Evolutionary conservation across 2,113 vertebrate species (phyloP).

Genomic region (Eulemur macaco): DNA sequence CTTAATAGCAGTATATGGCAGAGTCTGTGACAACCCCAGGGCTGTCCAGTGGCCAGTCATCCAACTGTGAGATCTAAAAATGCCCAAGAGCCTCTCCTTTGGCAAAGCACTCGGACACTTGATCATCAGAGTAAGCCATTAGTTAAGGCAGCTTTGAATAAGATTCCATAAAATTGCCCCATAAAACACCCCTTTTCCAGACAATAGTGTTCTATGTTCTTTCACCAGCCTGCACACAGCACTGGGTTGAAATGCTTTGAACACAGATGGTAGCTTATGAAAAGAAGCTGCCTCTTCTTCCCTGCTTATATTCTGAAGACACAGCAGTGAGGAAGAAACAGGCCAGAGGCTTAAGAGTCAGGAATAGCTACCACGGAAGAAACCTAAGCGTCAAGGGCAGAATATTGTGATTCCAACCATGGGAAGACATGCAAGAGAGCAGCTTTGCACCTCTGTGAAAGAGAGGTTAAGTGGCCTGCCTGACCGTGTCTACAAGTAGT

Average conservation of each 20-base stretch:
- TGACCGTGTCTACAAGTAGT: not conserved
- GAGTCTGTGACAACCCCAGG: not conserved
- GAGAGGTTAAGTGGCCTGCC: not conserved
- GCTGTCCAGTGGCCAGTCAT: not conserved
- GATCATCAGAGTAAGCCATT: not conserved
- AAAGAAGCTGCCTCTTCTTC: not conserved
- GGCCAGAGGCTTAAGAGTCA: not conserved
- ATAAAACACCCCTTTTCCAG: conserved; percentile 17
- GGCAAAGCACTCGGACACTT: not conserved
- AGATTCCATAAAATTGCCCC: not conserved
- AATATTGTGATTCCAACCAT: not conserved
- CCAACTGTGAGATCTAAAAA: not conserved
- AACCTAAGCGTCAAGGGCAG: not conserved
- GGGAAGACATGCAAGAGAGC: not conserved
- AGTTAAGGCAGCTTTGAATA: conserved; percentile 25
- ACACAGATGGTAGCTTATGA: conserved; percentile 26
- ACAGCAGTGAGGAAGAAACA: not conserved
- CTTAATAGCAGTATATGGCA: not conserved
- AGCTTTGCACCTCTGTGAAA: not conserved
- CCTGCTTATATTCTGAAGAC: not conserved
- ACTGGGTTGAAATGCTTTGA: not conserved
- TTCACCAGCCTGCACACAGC: not conserved
- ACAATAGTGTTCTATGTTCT: not conserved
- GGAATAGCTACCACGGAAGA: not conserved
- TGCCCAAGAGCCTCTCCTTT: not conserved